Evolutionary conservation across 2,113 vertebrate genomes (phyloP).

Genomic region (Anoplopoma fimbria): DNA sequence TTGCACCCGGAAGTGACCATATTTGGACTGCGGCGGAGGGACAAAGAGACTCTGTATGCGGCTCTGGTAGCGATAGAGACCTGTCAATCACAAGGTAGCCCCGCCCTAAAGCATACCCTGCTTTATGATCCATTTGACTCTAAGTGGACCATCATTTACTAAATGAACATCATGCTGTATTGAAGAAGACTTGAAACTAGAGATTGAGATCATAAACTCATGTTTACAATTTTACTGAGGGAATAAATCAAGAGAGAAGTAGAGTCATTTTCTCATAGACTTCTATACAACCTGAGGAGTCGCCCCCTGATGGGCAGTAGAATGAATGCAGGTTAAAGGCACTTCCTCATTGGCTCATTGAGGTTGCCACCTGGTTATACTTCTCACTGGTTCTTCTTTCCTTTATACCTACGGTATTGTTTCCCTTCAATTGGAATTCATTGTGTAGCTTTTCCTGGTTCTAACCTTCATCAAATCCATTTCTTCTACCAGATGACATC

Average conservation of each 20-base stretch:
- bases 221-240: no score
- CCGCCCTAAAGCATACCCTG: no score
- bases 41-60: no score
- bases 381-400: not conserved
- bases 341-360: no score
- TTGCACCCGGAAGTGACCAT: no score
- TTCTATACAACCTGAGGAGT: not conserved
- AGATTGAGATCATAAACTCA: no score
- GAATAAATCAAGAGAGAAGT: not conserved
- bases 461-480: not conserved
- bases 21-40: no score
- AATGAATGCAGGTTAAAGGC: not conserved
- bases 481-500: constrained; percentile 12
- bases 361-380: not conserved
- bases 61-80: no score
- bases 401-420: not conserved
- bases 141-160: not conserved
- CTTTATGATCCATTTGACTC: no score
- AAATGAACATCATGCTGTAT: not conserved
- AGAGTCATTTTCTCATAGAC: not conserved
- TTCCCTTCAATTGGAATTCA: no score
- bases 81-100: no score
- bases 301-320: not conserved
- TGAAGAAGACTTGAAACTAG: not conserved
- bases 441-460: not conserved